phyloP scores from a whole-genome alignment of 2,113 vertebrate species.

The Patagioenas fasciata region DNA sequence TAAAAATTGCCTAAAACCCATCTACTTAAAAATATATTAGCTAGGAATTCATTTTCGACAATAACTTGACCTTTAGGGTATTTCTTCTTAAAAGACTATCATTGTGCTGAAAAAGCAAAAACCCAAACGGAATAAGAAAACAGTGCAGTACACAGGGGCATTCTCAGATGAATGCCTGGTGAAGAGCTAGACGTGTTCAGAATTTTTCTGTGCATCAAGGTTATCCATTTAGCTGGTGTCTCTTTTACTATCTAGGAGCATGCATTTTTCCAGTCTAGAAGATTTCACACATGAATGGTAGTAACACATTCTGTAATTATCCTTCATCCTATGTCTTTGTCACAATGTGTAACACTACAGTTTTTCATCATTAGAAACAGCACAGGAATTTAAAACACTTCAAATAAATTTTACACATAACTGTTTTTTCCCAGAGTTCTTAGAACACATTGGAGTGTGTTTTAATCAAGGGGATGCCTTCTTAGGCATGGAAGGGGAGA shows the following conservation, averaged over 20 bases:
- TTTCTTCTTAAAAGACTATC: conserved; percentile 19
- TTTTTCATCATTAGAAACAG: conserved; percentile 60
- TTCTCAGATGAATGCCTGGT: conserved; percentile 47
- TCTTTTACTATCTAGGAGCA: conserved; percentile 56
- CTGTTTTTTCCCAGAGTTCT: not conserved
- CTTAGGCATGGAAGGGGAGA: not conserved
- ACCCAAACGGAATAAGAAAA: conserved; percentile 23
- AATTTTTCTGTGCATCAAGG: conserved; percentile 50
- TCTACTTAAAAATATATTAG: conserved; percentile 8
- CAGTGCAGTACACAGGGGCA: not conserved
- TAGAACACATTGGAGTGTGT: not conserved
- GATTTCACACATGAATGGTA: conserved; percentile 64
- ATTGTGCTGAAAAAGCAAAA: conserved; percentile 52
- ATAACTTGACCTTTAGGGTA: not conserved
- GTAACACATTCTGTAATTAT: conserved; percentile 72
- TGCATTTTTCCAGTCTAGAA: conserved; percentile 63
- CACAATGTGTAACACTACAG: conserved; percentile 14
- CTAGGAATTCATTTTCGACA: conserved; percentile 2
- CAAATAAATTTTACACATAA: conserved; percentile 32
- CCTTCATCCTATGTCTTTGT: conserved; percentile 60
- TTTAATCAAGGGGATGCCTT: not conserved
- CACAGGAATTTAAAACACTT: conserved; percentile 53
- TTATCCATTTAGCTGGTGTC: conserved; percentile 55
- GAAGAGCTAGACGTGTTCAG: conserved; percentile 29
- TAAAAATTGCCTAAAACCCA: not conserved